Conservation (phyloP, 2,113 vertebrate species). For the Corythaeola cristata region DNA sequence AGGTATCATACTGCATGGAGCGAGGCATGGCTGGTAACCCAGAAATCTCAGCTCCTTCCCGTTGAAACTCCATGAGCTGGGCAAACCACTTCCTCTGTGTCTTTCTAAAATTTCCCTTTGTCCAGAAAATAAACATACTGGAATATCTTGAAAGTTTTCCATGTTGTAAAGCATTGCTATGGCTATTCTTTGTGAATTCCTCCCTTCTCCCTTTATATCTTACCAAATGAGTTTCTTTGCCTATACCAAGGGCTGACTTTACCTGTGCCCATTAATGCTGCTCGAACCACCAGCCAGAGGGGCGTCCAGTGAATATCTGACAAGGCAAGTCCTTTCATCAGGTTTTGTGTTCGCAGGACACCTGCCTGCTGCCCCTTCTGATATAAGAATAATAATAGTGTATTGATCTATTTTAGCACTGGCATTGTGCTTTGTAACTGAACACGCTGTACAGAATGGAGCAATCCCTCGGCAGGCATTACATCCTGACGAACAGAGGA, state of each 20-base stretch:
- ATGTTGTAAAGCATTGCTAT: not conserved
- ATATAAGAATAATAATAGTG: not conserved
- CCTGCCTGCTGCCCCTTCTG: not conserved
- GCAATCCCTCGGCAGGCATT: not conserved
- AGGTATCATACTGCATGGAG: rapidly evolving
- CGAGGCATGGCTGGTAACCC: not conserved
- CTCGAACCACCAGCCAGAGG: not conserved
- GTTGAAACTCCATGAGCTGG: not conserved
- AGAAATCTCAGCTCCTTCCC: not conserved
- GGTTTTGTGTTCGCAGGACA: not conserved
- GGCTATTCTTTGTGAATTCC: not conserved
- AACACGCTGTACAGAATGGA: not conserved
- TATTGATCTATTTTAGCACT: not conserved
- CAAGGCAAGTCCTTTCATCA: not conserved
- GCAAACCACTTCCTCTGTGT: not conserved
- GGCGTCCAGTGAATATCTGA: rapidly evolving
- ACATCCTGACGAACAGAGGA: not conserved
- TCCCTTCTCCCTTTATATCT: not conserved
- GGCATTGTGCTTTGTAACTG: not conserved
- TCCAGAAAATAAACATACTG: not conserved
- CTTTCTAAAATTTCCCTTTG: not conserved
- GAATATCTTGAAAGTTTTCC: not conserved
- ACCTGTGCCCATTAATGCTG: not conserved
- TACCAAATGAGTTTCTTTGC: not conserved
- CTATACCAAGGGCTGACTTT: not conserved